Percentiles rank a stretch among this genome's conserved stretches.
Conservation (phyloP, 2,113 vertebrate species). For the Mobula birostris region DNA sequence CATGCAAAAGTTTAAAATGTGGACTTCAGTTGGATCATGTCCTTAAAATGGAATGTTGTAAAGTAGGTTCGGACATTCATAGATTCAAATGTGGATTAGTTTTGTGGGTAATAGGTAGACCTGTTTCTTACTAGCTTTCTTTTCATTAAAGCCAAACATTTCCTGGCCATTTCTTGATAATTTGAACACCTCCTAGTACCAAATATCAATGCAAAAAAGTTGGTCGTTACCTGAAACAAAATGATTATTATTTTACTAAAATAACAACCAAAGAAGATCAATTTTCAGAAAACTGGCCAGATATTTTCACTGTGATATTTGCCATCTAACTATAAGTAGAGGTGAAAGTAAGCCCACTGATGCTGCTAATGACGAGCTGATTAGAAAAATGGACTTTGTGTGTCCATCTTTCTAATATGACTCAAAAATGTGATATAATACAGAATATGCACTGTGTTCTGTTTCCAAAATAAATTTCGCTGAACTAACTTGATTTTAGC, state of each 20-base stretch:
- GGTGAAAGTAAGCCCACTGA: not conserved
- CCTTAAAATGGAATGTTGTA: too few species aligned
- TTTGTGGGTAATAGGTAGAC: not conserved
- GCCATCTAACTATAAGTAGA: not conserved
- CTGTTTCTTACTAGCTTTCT: not conserved
- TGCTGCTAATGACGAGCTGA: too few species aligned
- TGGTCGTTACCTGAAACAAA: too few species aligned
- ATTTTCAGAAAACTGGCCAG: not conserved
- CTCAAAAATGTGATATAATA: too few species aligned
- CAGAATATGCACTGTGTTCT: too few species aligned
- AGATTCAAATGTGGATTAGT: not conserved
- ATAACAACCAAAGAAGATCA: not conserved
- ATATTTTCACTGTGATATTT: not conserved
- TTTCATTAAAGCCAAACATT: not conserved
- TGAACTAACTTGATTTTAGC: not conserved
- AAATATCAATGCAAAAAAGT: not conserved
- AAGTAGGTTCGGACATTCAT: not conserved
- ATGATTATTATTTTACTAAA: not conserved
- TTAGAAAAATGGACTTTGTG: too few species aligned
- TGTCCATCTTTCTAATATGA: too few species aligned
- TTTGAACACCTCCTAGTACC: too few species aligned
- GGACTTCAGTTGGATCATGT: too few species aligned
- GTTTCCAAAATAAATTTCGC: too few species aligned
- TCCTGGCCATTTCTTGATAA: not conserved
- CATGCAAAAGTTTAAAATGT: too few species aligned